Conservation (phyloP, 2,113 vertebrate species). For the Apus apus region DNA sequence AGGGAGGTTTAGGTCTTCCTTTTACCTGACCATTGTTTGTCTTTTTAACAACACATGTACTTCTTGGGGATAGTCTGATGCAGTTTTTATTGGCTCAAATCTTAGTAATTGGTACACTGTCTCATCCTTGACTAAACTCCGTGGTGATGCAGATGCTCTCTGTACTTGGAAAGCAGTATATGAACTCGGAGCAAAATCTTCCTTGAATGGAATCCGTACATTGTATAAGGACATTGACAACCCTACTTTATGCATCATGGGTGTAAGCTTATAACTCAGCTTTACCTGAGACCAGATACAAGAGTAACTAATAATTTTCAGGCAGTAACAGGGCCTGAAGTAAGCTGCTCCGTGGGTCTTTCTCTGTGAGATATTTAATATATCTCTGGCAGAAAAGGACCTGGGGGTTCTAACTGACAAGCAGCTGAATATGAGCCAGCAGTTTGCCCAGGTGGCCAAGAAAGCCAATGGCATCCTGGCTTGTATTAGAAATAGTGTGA, state of each 20-base stretch:
- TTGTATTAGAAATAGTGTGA: no score
- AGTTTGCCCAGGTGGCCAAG: no score
- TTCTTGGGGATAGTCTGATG: constrained; percentile 20
- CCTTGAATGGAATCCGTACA: not conserved
- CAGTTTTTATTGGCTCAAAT: constrained; percentile 46
- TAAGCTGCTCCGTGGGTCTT: not conserved
- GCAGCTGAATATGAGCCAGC: no score
- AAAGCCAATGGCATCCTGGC: no score
- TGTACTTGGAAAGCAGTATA: constrained; percentile 7
- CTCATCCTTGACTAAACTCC: constrained; percentile 35
- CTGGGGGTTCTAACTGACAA: no score
- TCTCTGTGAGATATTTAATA: not conserved
- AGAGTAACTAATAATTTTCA: not conserved
- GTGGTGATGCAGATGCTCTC: constrained; percentile 20
- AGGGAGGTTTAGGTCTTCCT: not conserved
- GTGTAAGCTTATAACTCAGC: not conserved
- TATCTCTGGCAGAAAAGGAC: not conserved
- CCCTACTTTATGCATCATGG: not conserved
- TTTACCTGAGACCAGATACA: not conserved
- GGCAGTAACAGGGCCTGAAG: not conserved
- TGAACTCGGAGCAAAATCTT: constrained; percentile 17
- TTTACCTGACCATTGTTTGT: not conserved
- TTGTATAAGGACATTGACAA: not conserved
- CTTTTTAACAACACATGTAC: constrained; percentile 1
- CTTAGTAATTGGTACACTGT: constrained; percentile 30